phyloP scores from a whole-genome alignment of 1,140 invertebrate genomes.

The Nixonia krombeini region DNA sequence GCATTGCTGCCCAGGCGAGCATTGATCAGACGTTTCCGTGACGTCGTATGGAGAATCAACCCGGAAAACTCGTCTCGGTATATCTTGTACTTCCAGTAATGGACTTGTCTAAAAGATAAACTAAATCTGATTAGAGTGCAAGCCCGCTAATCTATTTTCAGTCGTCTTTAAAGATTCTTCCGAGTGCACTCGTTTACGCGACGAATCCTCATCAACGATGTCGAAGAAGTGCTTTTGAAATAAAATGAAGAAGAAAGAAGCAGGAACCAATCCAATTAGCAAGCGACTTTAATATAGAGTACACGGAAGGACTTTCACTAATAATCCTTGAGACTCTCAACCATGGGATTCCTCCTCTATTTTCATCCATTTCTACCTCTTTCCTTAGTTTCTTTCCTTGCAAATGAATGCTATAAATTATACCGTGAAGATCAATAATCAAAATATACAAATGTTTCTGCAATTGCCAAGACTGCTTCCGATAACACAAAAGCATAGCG shows the following conservation, averaged over 20 bases:
- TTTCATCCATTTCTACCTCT: background rate
- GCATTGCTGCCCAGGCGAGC: too few relatives aligned
- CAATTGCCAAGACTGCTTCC: too few relatives aligned
- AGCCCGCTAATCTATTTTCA: constrained; percentile 15
- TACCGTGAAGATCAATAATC: background rate
- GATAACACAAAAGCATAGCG: too few relatives aligned
- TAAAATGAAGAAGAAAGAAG: constrained; percentile 31
- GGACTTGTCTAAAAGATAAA: constrained; percentile 61
- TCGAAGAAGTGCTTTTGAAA: constrained; percentile 15
- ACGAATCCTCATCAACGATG: constrained; percentile 31
- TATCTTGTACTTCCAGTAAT: constrained; percentile 54
- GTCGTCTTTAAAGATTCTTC: constrained; percentile 10
- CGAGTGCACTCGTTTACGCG: constrained; percentile 10
- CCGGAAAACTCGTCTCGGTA: constrained; percentile 20
- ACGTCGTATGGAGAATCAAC: too few relatives aligned
- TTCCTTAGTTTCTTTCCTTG: constrained; percentile 8
- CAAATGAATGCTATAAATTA: background rate
- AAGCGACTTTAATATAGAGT: constrained; percentile 52
- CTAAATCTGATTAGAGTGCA: constrained; percentile 53
- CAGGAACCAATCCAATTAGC: constrained; percentile 61
- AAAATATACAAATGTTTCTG: too few relatives aligned
- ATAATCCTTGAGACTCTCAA: constrained; percentile 50
- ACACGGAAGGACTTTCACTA: constrained; percentile 47
- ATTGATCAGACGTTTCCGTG: too few relatives aligned
- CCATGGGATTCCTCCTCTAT: constrained; percentile 9